A percentile compares a stretch with the other conserved stretches of the same genome.
These are phyloP conservation scores for Jaculus jaculus DNA, from an alignment of 2,113 vertebrate species.

Conservation along the genomic window DNA sequence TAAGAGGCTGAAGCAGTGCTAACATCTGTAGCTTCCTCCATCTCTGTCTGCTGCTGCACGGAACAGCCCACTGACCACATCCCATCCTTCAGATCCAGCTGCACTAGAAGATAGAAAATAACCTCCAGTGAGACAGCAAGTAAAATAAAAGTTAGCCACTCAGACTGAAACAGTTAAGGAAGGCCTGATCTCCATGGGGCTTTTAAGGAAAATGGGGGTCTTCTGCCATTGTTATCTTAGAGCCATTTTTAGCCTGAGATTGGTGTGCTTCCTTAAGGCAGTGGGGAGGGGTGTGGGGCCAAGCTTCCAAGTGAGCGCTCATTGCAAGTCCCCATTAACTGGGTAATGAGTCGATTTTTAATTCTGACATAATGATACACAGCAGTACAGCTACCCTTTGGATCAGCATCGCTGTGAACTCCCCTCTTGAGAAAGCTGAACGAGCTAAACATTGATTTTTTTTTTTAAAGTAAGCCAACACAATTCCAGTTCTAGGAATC, in stretches of 20 bases:
- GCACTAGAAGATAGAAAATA: neutral
- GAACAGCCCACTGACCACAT: neutral
- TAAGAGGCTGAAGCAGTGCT: neutral
- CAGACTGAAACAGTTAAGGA: neutral
- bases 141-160: neutral
- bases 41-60: neutral
- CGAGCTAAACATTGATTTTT: constrained; percentile 58
- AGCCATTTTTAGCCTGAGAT: neutral
- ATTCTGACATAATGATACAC: constrained; percentile 25
- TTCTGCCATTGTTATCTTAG: neutral
- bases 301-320: neutral
- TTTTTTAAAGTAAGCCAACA: constrained; percentile 46
- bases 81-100: neutral
- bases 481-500: constrained; percentile 56
- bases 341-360: constrained; percentile 33
- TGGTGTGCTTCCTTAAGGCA: neutral
- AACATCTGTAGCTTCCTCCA: accelerated
- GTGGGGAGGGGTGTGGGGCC: neutral
- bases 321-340: constrained; percentile 6
- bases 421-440: neutral
- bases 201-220: constrained; percentile 20
- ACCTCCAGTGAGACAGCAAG: neutral
- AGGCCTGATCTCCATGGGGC: neutral
- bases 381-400: neutral
- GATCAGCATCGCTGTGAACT: neutral